Evolutionary conservation across 2,888 invertebrate species (phyloP).

Genomic region (Lasioglossum malachurum): DNA sequence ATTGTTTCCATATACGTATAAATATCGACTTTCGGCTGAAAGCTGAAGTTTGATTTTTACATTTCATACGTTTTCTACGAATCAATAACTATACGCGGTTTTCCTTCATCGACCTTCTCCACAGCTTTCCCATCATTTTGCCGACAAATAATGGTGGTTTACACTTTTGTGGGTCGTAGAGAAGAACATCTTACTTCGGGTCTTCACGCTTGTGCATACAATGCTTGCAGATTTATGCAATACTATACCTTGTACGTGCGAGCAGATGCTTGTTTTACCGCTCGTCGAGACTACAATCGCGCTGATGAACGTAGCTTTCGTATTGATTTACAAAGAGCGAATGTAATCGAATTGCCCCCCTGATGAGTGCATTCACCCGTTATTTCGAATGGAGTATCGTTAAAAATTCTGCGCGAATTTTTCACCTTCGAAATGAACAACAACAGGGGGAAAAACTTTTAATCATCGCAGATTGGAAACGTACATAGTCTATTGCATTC

Average conservation of each 20-base stretch:
- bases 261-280: background rate
- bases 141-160: no score
- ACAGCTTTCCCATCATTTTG: background rate
- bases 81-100: background rate
- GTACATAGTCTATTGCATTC: background rate
- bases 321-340: constrained; percentile 32
- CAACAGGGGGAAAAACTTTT: background rate
- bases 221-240: background rate
- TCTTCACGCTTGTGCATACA: background rate
- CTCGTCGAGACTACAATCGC: constrained; percentile 6
- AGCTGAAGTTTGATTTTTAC: background rate
- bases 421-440: background rate
- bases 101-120: background rate
- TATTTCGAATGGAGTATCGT: background rate
- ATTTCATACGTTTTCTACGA: background rate
- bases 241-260: background rate
- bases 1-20: background rate
- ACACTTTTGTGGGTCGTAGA: no score
- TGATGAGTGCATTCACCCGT: constrained; percentile 4
- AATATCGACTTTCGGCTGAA: background rate
- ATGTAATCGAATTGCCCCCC: constrained; percentile 28
- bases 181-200: background rate
- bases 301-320: constrained; percentile 19
- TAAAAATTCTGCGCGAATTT: background rate
- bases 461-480: background rate